Percentiles rank a stretch among this genome's conserved stretches.
phyloP scores from a whole-genome alignment of 2,888 invertebrate species.

The Baccha elongata region DNA sequence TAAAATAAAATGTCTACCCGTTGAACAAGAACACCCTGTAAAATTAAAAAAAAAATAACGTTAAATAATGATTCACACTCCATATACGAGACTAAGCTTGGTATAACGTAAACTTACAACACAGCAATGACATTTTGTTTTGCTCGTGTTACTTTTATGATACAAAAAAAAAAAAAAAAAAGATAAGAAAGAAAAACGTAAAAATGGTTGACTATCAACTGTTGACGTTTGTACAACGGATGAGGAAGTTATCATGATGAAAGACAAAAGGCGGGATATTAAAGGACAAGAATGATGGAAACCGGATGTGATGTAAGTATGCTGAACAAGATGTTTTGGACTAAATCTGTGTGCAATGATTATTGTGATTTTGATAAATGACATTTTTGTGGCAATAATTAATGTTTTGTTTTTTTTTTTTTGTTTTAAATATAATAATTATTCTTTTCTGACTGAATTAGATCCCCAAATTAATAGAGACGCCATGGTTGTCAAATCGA shows the following conservation, averaged over 20 bases:
- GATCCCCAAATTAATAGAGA: too few relatives aligned
- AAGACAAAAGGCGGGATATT: slow-evolving; percentile 13
- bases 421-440: too few relatives aligned
- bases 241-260: slow-evolving; percentile 38
- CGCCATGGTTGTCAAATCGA: too few relatives aligned
- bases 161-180: neutral
- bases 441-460: too few relatives aligned
- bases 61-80: slow-evolving; percentile 17
- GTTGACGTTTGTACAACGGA: slow-evolving; percentile 46
- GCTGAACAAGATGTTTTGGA: slow-evolving; percentile 25
- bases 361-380: slow-evolving; percentile 41
- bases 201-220: slow-evolving; percentile 45
- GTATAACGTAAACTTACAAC: slow-evolving; percentile 16
- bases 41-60: neutral
- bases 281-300: slow-evolving; percentile 46
- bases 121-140: slow-evolving; percentile 36
- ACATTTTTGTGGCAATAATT: neutral
- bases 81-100: slow-evolving; percentile 6
- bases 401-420: too few relatives aligned
- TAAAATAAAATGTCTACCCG: too few relatives aligned
- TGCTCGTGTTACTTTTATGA: neutral
- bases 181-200: slow-evolving; percentile 17
- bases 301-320: slow-evolving; percentile 28
- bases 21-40: neutral
- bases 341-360: slow-evolving; percentile 32